These are phyloP conservation scores for Oreocharis arfaki DNA, from an alignment of 2,113 vertebrate species.

Conservation along the genomic window DNA sequence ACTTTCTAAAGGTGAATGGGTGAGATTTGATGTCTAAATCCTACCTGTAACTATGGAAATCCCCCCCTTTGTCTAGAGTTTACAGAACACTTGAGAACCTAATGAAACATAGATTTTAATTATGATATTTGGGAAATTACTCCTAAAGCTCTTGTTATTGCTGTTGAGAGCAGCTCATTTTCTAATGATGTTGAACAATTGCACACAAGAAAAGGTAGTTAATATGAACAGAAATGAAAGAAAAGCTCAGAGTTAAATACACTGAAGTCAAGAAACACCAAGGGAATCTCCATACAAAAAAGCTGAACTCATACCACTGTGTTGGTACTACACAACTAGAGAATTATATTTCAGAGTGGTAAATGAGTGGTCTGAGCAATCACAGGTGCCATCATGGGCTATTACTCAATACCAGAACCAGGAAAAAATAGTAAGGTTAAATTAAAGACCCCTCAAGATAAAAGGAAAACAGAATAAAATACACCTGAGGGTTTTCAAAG, in stretches of 20 bases:
- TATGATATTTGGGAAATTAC: constrained; percentile 8
- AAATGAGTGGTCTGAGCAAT: not conserved
- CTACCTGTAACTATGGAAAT: not conserved
- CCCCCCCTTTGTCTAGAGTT: not conserved
- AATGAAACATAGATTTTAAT: constrained; percentile 31
- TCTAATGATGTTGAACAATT: not conserved
- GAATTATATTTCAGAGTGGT: not conserved
- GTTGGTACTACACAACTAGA: not conserved
- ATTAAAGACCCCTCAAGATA: not conserved
- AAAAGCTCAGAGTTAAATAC: not conserved
- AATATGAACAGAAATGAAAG: not conserved
- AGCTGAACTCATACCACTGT: not conserved
- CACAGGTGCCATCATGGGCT: not conserved
- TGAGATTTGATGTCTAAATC: constrained; percentile 18
- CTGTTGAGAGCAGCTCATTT: not conserved
- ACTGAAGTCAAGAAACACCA: not conserved
- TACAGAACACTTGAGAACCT: not conserved
- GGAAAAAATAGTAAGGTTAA: not conserved
- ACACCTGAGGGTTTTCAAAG: not conserved
- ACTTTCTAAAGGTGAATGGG: constrained; percentile 23
- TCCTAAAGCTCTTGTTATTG: not conserved
- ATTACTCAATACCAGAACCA: not conserved
- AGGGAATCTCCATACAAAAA: not conserved
- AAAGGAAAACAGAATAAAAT: not conserved
- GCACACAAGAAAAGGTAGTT: not conserved